Conservation (phyloP, 2,113 vertebrate species). For the Lepidothrix coronata region DNA sequence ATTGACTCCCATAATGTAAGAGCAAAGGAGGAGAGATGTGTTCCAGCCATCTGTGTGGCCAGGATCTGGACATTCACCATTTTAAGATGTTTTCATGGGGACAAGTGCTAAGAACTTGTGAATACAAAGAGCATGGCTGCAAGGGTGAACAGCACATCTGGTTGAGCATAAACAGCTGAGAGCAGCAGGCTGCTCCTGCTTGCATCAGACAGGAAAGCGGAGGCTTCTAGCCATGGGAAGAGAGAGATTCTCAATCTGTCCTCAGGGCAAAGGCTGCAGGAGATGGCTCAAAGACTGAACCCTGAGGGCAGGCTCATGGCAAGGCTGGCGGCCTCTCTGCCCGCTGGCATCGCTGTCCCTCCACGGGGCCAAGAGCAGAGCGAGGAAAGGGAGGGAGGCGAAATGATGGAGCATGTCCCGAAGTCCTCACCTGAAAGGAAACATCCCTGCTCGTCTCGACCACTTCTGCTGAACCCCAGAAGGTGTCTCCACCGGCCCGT, state of each 20-base stretch:
- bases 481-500: conserved; percentile 59
- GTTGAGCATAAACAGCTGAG: not conserved
- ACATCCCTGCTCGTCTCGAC: fast-evolving
- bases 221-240: not conserved
- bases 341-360: not conserved
- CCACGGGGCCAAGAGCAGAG: not conserved
- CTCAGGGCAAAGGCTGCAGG: not conserved
- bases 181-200: not conserved
- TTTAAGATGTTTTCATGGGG: not conserved
- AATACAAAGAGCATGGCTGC: not conserved
- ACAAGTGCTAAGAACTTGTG: not conserved
- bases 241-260: not conserved
- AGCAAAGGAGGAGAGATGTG: not conserved
- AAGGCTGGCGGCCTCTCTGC: fast-evolving
- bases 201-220: not conserved
- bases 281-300: not conserved
- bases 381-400: not conserved
- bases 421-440: not conserved
- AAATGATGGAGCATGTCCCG: fast-evolving
- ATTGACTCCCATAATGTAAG: not conserved
- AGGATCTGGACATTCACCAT: not conserved
- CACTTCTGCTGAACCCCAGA: conserved; percentile 55
- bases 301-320: not conserved
- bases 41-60: not conserved
- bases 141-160: not conserved